Percentiles rank a stretch among this genome's conserved stretches.
phyloP scores from a whole-genome alignment of 2,797 vertebrate species.

The Brachyrhaphis roseni region DNA sequence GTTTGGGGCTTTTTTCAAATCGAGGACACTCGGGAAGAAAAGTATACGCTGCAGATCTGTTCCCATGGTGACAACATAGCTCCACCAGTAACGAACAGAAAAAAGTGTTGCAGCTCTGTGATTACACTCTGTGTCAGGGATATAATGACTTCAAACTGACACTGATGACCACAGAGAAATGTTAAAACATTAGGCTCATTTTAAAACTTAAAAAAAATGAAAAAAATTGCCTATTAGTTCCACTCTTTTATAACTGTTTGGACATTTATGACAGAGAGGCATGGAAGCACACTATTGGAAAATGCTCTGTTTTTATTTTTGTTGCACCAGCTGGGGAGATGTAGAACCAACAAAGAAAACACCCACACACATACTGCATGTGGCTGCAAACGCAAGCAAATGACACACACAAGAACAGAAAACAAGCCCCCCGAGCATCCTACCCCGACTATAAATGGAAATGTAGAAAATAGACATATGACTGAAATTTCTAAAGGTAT shows the following conservation, averaged over 20 bases:
- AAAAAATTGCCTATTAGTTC: not conserved
- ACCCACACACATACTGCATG: conserved; percentile 27
- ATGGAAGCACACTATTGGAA: not conserved
- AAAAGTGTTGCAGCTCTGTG: no score
- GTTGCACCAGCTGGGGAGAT: conserved; percentile 50
- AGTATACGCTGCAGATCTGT: conserved; percentile 70
- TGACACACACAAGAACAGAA: not conserved
- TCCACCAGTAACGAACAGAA: conserved; percentile 52
- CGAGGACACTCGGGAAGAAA: conserved; percentile 61
- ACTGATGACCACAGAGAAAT: not conserved
- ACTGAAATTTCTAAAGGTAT: conserved; percentile 24
- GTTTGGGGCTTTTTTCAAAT: conserved; percentile 44
- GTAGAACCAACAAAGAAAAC: conserved; percentile 72
- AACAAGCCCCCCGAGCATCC: conserved; percentile 31
- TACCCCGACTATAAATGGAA: conserved; percentile 35
- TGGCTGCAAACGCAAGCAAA: conserved; percentile 20
- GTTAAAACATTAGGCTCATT: not conserved
- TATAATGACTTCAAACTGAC: conserved; percentile 1
- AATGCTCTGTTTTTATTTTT: conserved; percentile 1
- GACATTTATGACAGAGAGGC: not conserved
- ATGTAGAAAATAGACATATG: conserved; percentile 17
- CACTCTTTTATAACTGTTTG: not conserved
- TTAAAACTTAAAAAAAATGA: not conserved
- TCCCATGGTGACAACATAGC: conserved; percentile 82
- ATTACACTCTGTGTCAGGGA: not conserved